Conservation (phyloP, 2,113 vertebrate genomes). For the Callorhinus ursinus region DNA sequence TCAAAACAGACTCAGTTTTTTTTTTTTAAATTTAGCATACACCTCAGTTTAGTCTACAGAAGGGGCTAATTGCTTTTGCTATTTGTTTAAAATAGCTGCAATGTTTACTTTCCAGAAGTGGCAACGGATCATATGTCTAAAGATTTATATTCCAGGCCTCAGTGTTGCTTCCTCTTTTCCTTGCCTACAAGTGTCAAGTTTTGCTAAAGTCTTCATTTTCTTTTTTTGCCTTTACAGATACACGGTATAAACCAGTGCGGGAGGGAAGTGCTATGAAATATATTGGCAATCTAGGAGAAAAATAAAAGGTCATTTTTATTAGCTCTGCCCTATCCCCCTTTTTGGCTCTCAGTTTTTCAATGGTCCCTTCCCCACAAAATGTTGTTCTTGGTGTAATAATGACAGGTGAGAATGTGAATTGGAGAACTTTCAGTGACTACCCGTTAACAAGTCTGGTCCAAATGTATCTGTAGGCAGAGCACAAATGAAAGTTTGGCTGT, state of each 20-base stretch:
- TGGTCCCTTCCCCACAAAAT: background rate
- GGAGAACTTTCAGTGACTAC: background rate
- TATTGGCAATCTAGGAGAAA: background rate
- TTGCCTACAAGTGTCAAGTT: conserved; percentile 44
- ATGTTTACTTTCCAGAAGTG: conserved; percentile 65
- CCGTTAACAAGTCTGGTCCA: conserved; percentile 10
- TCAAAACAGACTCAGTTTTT: conserved; percentile 67
- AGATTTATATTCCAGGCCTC: conserved; percentile 36
- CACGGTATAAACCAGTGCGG: background rate
- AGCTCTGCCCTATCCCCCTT: background rate
- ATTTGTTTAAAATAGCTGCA: conserved; percentile 59
- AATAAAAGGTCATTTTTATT: background rate
- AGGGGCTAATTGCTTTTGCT: conserved; percentile 65
- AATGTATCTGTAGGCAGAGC: conserved; percentile 44
- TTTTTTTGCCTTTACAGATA: background rate
- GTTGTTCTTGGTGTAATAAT: background rate
- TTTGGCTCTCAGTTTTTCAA: background rate
- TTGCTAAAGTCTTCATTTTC: conserved; percentile 54
- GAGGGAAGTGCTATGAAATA: background rate
- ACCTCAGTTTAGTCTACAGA: conserved; percentile 66
- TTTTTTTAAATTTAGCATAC: background rate
- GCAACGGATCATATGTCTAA: conserved; percentile 39
- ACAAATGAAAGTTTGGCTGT: conserved; percentile 44
- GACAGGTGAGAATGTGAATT: conserved; percentile 32
- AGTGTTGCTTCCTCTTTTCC: conserved; percentile 43